Base-by-base conservation (phyloP, 2,888 invertebrate genomes). In the Harpalus rubripes region DNA sequence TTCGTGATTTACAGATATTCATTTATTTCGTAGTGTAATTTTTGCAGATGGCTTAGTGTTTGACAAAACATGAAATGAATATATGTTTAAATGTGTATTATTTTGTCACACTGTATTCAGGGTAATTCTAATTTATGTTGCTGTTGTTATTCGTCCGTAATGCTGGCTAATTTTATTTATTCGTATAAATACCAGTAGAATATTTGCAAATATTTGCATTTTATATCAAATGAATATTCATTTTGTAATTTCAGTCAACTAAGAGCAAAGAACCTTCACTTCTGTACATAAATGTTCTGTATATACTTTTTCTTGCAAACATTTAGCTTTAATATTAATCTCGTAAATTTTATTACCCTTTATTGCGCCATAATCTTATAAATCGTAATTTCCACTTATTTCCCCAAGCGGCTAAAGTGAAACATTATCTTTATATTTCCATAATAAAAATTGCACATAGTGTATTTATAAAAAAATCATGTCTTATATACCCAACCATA, bases 71-170 rank as follows among this genome's bases (percentile, higher is more conserved):
- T 74, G 44, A 74, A 74, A 74, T 74, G 72, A 74, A 74, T 74
- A 74, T 74, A 74, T 74, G 72, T 74, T 74, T 44, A 74, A 74
- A 74, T 74, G 72, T 41, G 72, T 74, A 74, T 74, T 74, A 74
- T 74, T 44, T 74, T 74, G 72, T 74, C 72, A 52, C 72, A 74
- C 18, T 74, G 72, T 44, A 74, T 44, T 74, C 41, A 44, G 72
- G 41, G 12, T 44, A 74, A 74, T 74, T 74, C 44, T 74, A 74
- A 74, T 74, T 74, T 74, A 74, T 74, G 72, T 44, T 16, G 18
- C 44, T 44, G 72, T 68, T 65, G 39, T 74, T 74, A 41, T 74
- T 41, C 68, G 18, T 10, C 44, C 44, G 72, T 74, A 44, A 74
- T 74, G 16, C 72, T 18, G 44, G 72, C 72, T 44, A 74, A 74